Conservation (phyloP, 1,140 invertebrate species). For the Panulirus ornatus region DNA sequence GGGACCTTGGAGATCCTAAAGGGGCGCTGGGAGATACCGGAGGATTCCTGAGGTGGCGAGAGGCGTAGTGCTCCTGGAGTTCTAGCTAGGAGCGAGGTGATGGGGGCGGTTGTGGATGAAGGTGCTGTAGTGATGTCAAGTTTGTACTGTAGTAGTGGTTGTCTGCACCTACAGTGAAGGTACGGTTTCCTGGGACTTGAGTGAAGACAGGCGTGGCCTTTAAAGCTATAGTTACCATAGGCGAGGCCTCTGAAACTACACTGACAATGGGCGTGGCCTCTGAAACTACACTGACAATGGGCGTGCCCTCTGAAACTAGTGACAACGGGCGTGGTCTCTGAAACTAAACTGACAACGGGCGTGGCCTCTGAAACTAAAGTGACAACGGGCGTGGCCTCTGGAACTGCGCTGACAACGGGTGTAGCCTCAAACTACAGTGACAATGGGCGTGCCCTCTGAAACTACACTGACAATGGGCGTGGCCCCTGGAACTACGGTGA, state of each 20-base stretch:
- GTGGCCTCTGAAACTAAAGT: too few relatives aligned
- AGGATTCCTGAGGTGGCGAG: background rate
- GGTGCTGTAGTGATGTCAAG: background rate
- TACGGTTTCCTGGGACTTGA: too few relatives aligned
- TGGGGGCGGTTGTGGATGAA: background rate
- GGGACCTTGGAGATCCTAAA: too few relatives aligned
- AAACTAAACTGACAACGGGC: too few relatives aligned
- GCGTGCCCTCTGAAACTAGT: background rate
- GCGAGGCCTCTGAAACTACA: too few relatives aligned
- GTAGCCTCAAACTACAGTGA: background rate
- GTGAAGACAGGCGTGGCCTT: too few relatives aligned
- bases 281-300: background rate
- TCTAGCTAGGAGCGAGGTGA: background rate
- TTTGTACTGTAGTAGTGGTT: too few relatives aligned
- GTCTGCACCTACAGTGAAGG: too few relatives aligned
- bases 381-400: too few relatives aligned
- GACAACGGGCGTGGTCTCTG: background rate
- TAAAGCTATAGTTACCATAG: too few relatives aligned
- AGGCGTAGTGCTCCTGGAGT: background rate
- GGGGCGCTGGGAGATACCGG: background rate
- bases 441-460: background rate
- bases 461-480: background rate
- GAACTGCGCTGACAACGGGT: background rate
- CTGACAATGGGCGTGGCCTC: background rate
- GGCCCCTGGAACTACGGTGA: background rate